Conservation (phyloP, 1,140 invertebrate genomes). For the Aphelenchoides besseyi region DNA sequence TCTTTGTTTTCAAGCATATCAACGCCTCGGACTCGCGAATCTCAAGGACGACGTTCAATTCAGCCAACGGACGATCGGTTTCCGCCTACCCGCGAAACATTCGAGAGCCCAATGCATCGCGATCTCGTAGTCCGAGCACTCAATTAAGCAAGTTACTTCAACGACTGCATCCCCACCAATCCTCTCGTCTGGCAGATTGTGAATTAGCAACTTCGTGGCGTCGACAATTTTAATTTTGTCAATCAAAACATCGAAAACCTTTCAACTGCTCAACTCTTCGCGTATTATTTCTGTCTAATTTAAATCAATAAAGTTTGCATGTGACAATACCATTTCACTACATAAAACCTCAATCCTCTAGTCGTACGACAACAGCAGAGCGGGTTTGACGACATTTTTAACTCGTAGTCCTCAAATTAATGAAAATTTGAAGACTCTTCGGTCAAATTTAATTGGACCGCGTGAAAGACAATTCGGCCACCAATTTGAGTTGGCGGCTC, state of each 20-base stretch:
- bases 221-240: constrained; percentile 1
- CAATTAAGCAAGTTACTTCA: neutral
- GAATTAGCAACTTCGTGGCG: neutral
- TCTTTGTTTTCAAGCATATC: neutral
- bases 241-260: neutral
- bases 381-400: too few species aligned
- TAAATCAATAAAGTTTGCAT: neutral
- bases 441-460: neutral
- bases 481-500: too few species aligned
- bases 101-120: neutral
- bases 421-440: too few species aligned
- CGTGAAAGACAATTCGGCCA: neutral
- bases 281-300: neutral
- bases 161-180: neutral
- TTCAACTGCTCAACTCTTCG: neutral
- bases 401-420: too few species aligned
- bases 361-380: too few species aligned
- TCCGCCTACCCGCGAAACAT: neutral
- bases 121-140: neutral
- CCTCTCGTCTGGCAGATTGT: neutral
- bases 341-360: too few species aligned
- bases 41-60: neutral
- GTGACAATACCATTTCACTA: too few species aligned
- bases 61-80: neutral
- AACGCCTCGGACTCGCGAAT: constrained; percentile 4